These are phyloP conservation scores for Acropora tenuis DNA, from an alignment of 64 coral and sea anemone species.

Conservation along the genomic window DNA sequence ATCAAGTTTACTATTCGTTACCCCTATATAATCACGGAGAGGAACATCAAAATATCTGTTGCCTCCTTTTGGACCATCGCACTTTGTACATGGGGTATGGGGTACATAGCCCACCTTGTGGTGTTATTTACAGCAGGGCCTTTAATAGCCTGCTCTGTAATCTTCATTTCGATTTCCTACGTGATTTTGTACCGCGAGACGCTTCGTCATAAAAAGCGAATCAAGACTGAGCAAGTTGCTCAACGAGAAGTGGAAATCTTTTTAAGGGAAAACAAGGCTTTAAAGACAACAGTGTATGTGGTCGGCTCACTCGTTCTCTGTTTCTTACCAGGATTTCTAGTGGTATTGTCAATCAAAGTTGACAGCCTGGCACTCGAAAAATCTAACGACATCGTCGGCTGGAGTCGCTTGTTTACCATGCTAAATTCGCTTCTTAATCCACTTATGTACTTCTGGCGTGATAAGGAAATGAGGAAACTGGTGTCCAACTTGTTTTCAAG, in stretches of 20 bases:
- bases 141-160: background rate
- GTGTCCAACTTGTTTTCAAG: background rate
- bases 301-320: background rate
- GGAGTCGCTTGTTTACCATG: background rate
- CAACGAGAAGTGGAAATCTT: background rate
- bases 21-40: background rate
- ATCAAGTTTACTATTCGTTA: background rate
- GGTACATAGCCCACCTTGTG: background rate
- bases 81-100: background rate
- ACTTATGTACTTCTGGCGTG: conserved; percentile 1
- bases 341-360: background rate
- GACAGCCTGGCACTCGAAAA: background rate
- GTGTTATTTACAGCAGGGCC: background rate
- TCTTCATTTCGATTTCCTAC: background rate
- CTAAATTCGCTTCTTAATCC: conserved; percentile 10
- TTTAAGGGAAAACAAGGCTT: background rate
- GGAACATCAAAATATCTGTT: background rate
- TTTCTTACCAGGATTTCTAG: background rate
- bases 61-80: background rate
- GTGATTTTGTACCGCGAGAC: background rate
- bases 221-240: background rate
- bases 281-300: background rate
- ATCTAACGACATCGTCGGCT: background rate
- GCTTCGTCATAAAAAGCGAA: background rate
- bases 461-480: background rate